Conservation (phyloP, 2,888 invertebrate genomes). For the Chydorus sphaericus region DNA sequence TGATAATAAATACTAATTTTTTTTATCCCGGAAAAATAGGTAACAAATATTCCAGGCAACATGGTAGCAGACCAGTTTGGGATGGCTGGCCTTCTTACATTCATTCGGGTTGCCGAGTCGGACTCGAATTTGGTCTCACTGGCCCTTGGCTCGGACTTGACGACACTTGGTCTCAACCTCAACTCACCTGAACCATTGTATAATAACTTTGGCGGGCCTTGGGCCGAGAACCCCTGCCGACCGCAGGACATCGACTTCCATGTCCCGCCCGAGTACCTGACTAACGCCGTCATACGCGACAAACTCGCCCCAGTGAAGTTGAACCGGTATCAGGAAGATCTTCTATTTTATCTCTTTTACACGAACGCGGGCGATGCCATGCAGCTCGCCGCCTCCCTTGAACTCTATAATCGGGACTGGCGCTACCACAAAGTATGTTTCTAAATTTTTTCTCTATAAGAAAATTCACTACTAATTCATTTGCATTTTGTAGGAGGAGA, state of each 20-base stretch:
- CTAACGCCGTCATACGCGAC: conserved; percentile 89
- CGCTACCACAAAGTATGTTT: conserved; percentile 67
- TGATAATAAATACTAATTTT: conserved; percentile 14
- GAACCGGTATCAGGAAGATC: conserved; percentile 94
- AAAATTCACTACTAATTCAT: neutral
- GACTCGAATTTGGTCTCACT: conserved; percentile 92
- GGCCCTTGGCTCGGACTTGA: conserved; percentile 94
- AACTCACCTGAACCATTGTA: conserved; percentile 96
- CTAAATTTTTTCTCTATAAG: neutral
- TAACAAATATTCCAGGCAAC: conserved; percentile 93
- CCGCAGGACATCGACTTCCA: conserved; percentile 98
- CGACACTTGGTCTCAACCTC: conserved; percentile 92
- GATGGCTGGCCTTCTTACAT: conserved; percentile 94
- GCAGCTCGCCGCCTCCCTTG: conserved; percentile 92
- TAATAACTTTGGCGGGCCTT: conserved; percentile 96
- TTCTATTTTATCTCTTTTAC: conserved; percentile 98
- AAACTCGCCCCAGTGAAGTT: conserved; percentile 89
- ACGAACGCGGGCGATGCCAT: conserved; percentile 96
- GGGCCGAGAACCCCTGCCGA: conserved; percentile 94
- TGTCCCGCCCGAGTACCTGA: conserved; percentile 96
- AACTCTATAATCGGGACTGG: conserved; percentile 98
- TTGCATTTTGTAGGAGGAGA: conserved; percentile 53
- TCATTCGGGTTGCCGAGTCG: conserved; percentile 93
- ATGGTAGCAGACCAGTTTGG: conserved; percentile 99
- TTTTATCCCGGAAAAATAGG: conserved; percentile 47